Evolutionary conservation across 2,113 vertebrate species (phyloP).

Genomic region (Grammomys surdaster): DNA sequence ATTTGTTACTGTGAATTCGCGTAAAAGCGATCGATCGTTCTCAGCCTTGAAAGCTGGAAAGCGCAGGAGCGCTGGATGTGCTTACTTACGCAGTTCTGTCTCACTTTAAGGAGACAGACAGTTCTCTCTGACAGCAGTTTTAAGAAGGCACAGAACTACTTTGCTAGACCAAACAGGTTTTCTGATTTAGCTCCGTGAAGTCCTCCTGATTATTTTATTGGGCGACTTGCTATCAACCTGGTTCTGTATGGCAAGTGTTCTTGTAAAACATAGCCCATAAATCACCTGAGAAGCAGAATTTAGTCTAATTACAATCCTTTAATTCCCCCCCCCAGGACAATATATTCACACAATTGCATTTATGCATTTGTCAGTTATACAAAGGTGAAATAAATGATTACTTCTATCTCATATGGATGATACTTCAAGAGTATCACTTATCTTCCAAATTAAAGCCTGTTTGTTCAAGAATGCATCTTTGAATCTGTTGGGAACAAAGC

Average conservation of each 20-base stretch:
- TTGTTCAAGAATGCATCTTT: background rate
- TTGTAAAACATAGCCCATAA: background rate
- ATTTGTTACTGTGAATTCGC: conserved; percentile 48
- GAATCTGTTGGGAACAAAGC: background rate
- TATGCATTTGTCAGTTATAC: background rate
- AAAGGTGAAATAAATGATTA: background rate
- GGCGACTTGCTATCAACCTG: background rate
- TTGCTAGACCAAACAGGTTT: background rate
- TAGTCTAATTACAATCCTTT: background rate
- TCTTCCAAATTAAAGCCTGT: conserved; percentile 1
- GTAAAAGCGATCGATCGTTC: background rate
- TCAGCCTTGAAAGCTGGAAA: conserved; percentile 3
- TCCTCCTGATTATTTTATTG: background rate
- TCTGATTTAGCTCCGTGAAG: background rate
- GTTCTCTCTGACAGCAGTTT: conserved; percentile 30
- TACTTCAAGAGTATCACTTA: background rate
- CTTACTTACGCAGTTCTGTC: background rate
- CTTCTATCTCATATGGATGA: background rate
- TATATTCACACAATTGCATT: background rate
- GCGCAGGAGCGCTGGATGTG: background rate
- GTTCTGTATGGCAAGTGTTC: background rate
- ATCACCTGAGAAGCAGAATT: background rate
- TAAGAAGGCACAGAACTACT: conserved; percentile 16
- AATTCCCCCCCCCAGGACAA: background rate
- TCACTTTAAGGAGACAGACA: background rate